phyloP scores from a whole-genome alignment of 1,140 invertebrate genomes.

The Drosophila repletoides region DNA sequence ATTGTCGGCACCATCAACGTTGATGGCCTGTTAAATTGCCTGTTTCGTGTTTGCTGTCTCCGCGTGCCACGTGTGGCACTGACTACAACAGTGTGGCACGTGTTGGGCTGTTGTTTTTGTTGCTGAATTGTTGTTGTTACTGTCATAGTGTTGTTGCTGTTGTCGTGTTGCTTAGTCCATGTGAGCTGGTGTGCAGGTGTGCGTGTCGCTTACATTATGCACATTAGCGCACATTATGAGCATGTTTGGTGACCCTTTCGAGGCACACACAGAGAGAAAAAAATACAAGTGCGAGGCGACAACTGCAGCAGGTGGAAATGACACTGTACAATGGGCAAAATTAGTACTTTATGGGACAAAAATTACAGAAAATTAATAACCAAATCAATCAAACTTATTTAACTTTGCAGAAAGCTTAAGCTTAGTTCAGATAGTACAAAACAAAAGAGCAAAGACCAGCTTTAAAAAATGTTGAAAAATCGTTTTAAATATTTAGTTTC shows the following conservation, averaged over 20 bases:
- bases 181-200: constrained; percentile 47
- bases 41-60: constrained; percentile 73
- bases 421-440: too few species aligned
- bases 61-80: constrained; percentile 39
- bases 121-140: too few species aligned
- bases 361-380: too few species aligned
- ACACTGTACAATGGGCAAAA: too few species aligned
- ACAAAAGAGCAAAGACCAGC: too few species aligned
- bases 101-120: too few species aligned
- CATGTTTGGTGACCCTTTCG: constrained; percentile 61
- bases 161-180: neutral
- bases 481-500: too few species aligned
- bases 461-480: too few species aligned
- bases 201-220: constrained; percentile 74
- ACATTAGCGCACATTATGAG: constrained; percentile 79
- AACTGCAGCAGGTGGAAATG: neutral
- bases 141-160: too few species aligned
- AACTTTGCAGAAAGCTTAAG: too few species aligned
- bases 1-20: constrained; percentile 75
- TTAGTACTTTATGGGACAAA: too few species aligned
- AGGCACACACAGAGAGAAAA: constrained; percentile 28
- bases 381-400: too few species aligned
- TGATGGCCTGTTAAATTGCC: constrained; percentile 80
- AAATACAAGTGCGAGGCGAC: constrained; percentile 17
- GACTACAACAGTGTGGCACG: constrained; percentile 12